These are phyloP conservation scores for Melanargia galathea DNA, from an alignment of 2,888 invertebrate genomes.

Conservation along the genomic window DNA sequence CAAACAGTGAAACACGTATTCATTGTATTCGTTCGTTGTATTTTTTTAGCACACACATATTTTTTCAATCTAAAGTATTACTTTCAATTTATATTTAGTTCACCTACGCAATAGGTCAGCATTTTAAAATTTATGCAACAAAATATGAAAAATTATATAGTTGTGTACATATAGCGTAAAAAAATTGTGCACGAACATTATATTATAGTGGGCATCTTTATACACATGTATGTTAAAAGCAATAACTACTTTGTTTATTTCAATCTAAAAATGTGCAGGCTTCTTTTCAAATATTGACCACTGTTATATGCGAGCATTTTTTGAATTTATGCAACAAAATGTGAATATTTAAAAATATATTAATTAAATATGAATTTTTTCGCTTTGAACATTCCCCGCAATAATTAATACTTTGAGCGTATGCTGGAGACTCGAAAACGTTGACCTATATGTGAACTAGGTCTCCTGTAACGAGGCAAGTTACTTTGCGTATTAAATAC, in stretches of 20 bases:
- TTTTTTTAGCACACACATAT: not conserved
- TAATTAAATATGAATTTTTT: slow-evolving; percentile 19
- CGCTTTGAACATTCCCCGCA: slow-evolving; percentile 27
- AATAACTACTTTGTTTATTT: not conserved
- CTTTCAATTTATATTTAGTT: not conserved
- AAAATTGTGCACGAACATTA: not conserved
- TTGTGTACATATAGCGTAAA: not conserved
- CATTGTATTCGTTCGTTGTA: not conserved
- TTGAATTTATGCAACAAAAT: not conserved
- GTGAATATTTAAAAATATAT: not conserved
- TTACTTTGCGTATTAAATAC: slow-evolving; percentile 35
- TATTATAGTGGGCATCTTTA: too few species aligned
- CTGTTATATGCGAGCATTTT: not conserved
- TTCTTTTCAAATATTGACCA: not conserved
- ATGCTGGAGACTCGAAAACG: slow-evolving; percentile 35
- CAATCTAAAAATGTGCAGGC: not conserved
- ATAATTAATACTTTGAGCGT: slow-evolving; percentile 37
- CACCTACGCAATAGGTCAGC: not conserved
- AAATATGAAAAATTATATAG: slow-evolving; percentile 6
- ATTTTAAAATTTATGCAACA: not conserved
- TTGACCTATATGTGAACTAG: slow-evolving; percentile 37
- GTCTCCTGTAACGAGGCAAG: slow-evolving; percentile 38
- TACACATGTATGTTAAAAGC: too few species aligned
- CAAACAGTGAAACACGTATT: not conserved
- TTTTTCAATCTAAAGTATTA: slow-evolving; percentile 13